Percentiles rank a stretch among this genome's conserved stretches.
Evolutionary conservation across 2,113 vertebrate species (phyloP).

Genomic region (Gymnorhina tibicen): DNA sequence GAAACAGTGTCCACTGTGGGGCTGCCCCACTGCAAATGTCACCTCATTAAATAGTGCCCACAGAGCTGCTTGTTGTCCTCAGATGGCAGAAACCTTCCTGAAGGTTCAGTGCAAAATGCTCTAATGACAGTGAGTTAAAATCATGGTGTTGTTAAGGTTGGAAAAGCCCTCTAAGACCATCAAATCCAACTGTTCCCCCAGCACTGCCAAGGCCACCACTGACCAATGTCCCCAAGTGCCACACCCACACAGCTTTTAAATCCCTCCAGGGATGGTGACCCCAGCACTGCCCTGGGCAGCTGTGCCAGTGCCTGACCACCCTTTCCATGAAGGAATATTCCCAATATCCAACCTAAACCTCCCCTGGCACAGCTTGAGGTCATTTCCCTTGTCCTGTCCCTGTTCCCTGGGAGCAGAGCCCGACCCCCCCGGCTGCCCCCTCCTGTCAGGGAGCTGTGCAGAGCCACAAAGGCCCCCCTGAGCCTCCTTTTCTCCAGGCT

Average conservation of each 20-base stretch:
- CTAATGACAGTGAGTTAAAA: neutral
- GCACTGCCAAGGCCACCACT: neutral
- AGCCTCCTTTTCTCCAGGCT: neutral
- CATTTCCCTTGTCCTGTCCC: fast-evolving
- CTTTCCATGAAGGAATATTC: neutral
- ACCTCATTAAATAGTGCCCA: neutral
- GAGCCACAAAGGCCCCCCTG: neutral
- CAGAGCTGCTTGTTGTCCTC: neutral
- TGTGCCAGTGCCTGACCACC: neutral
- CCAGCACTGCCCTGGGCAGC: neutral
- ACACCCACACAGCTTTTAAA: neutral
- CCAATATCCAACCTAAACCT: neutral
- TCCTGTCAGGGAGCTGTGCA: neutral
- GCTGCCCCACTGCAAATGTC: neutral
- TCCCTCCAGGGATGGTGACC: fast-evolving
- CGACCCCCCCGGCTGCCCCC: fast-evolving
- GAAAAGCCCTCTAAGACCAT: neutral
- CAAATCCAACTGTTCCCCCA: neutral
- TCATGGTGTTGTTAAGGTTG: neutral
- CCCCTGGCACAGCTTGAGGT: neutral
- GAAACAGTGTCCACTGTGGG: neutral
- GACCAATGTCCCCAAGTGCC: fast-evolving
- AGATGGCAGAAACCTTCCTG: neutral
- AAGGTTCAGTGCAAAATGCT: neutral
- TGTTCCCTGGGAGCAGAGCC: neutral